phyloP scores from a whole-genome alignment of 2,888 invertebrate genomes.

The Neelides folsomi region DNA sequence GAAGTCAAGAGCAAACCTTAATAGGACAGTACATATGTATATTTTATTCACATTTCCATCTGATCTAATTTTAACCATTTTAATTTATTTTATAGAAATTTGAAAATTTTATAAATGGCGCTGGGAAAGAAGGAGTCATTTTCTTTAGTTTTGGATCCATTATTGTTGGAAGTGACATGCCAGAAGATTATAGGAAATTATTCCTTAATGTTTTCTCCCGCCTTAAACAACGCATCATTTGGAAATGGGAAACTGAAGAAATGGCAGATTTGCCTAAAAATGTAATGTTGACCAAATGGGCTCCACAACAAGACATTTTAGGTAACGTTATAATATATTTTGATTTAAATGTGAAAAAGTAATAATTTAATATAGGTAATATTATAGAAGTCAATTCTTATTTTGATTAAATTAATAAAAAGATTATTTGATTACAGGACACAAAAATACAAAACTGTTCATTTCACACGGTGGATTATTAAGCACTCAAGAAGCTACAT shows the following conservation, averaged over 20 bases:
- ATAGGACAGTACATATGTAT: too few relatives aligned
- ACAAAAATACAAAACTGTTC: constrained; percentile 50
- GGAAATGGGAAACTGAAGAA: constrained; percentile 64
- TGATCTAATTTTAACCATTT: neutral
- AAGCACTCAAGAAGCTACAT: constrained; percentile 53
- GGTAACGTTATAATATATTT: constrained; percentile 38
- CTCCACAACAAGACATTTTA: constrained; percentile 64
- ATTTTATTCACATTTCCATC: too few relatives aligned
- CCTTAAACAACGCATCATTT: constrained; percentile 64
- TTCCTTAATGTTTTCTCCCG: constrained; percentile 60
- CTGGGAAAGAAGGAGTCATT: constrained; percentile 55
- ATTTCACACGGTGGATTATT: constrained; percentile 61
- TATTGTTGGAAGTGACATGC: constrained; percentile 66
- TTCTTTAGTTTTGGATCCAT: constrained; percentile 78
- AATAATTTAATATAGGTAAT: too few relatives aligned
- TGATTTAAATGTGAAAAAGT: too few relatives aligned
- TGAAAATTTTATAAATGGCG: constrained; percentile 36
- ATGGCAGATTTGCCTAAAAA: constrained; percentile 48
- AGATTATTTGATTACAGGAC: constrained; percentile 29
- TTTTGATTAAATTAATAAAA: too few relatives aligned
- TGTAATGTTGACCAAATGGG: constrained; percentile 49
- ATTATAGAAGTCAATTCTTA: too few relatives aligned
- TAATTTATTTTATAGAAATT: constrained; percentile 11
- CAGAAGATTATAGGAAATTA: constrained; percentile 53
- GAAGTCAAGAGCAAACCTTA: too few relatives aligned